Base-by-base conservation (phyloP, 1,140 invertebrate genomes). In the Aphaenogaster rudis region DNA sequence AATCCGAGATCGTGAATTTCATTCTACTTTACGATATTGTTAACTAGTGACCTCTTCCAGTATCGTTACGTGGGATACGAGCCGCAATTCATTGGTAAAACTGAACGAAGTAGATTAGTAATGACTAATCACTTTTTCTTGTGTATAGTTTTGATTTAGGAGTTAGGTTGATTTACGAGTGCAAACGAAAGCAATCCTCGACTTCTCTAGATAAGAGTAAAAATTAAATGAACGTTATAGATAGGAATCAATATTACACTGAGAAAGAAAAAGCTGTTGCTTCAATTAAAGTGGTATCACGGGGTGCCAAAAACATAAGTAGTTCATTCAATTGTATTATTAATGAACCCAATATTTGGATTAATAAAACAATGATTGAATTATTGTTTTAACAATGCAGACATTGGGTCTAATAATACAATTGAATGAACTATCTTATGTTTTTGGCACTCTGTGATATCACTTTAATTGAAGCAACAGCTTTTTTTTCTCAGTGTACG, bases 41-140 rank as follows among this genome's bases (percentile, higher is more conserved):
- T 7, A 42, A 59, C 42, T 28, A 28, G 52, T 82, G 52, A 82
- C 28, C 1, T 21, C 8, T 64, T 36, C 9, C 28, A n/a, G 13
- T 36, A 69, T 0, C 13, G 17, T 33, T 77, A 15, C 45, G 61
- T 21, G 45, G 45, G 17, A 82, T 15, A 48, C 15, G 6, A 64
- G 11, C 6, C 33, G 13, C 17, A 42, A 74, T 74, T 82, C 28
- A 48, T 15, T n/a, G 78, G n/a, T 69, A 48, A 82, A 42, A 33
- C 39, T 45, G 4, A 80, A 50, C 5, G 17, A n/a, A 80, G 21
- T 21, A 8, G 9, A 28, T 28, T 28, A 28, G 28, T 28, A 15
- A 36, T 15, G 11, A 80, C 9, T 36, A 54, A 42, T 39, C 8
- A 13, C 5, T 69, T 80, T 33, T 61, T 39, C 13, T 45, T 6